Evolutionary conservation across 2,797 vertebrate genomes (phyloP).

Genomic region (Heliangelus exortis): DNA sequence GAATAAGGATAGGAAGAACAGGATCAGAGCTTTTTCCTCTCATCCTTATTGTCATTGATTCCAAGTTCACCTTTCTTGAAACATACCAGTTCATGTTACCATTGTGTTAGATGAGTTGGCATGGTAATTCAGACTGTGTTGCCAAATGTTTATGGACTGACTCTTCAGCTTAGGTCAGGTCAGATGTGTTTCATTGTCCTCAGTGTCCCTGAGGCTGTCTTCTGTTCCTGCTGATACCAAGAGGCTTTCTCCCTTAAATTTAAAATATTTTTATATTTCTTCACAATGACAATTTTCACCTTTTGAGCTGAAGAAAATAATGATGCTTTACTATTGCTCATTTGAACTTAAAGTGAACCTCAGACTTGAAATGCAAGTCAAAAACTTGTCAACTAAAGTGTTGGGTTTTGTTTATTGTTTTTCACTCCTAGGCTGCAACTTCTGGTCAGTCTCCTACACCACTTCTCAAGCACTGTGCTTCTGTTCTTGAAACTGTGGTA

Average conservation of each 20-base stretch:
- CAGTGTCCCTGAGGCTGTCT: background rate
- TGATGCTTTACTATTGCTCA: background rate
- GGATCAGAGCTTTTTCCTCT: background rate
- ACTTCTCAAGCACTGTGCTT: conserved; percentile 88
- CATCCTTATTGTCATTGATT: background rate
- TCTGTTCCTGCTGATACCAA: background rate
- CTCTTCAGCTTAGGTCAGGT: background rate
- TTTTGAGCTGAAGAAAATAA: background rate
- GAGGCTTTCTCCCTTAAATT: background rate
- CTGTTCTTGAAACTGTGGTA: conserved; percentile 90
- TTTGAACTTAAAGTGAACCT: background rate
- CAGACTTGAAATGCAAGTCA: background rate
- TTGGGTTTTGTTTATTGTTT: background rate
- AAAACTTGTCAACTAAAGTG: background rate
- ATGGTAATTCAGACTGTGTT: background rate
- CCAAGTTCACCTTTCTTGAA: background rate
- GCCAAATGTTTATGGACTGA: background rate
- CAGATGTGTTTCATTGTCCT: background rate
- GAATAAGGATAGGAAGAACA: background rate
- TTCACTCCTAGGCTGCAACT: conserved; percentile 81
- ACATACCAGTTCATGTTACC: background rate
- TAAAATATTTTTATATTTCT: background rate
- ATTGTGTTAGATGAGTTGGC: background rate
- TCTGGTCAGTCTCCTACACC: conserved; percentile 86
- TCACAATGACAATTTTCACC: background rate